Evolutionary conservation across 2,797 vertebrate species (phyloP).

Genomic region (Cheracebus regulus): DNA sequence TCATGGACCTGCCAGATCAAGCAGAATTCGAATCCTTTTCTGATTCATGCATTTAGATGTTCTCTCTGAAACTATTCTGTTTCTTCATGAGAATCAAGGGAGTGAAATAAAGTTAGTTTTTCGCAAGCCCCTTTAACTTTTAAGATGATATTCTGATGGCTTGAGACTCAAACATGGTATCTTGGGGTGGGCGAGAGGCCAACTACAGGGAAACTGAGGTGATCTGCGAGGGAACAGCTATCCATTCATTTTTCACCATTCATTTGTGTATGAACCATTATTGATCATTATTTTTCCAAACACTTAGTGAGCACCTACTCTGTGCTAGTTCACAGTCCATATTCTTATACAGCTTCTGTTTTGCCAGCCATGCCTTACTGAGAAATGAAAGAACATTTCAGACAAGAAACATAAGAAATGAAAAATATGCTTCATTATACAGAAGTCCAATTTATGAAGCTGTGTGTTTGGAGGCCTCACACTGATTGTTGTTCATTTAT

Average conservation of each 20-base stretch:
- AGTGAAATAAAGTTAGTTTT: conserved; percentile 9
- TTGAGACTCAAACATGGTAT: not conserved
- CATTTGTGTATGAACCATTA: not conserved
- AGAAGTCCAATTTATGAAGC: not conserved
- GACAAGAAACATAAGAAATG: not conserved
- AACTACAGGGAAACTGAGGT: not conserved
- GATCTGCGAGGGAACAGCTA: not conserved
- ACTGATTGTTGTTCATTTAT: not conserved
- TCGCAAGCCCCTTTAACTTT: not conserved
- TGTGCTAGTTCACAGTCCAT: not conserved
- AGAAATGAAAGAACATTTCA: not conserved
- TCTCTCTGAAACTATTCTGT: not conserved
- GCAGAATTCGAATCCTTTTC: conserved; percentile 5
- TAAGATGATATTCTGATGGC: not conserved
- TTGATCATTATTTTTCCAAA: not conserved
- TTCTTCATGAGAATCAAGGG: not conserved
- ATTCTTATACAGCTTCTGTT: not conserved
- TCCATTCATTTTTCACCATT: not conserved
- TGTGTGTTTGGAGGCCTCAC: not conserved
- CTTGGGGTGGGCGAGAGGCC: not conserved
- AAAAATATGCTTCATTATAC: not conserved
- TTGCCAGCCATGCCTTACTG: not conserved
- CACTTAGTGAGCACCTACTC: not conserved
- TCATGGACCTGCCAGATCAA: not conserved
- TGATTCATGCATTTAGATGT: not conserved